Conservation (phyloP, 2,888 invertebrate genomes). For the Endotricha flammealis region DNA sequence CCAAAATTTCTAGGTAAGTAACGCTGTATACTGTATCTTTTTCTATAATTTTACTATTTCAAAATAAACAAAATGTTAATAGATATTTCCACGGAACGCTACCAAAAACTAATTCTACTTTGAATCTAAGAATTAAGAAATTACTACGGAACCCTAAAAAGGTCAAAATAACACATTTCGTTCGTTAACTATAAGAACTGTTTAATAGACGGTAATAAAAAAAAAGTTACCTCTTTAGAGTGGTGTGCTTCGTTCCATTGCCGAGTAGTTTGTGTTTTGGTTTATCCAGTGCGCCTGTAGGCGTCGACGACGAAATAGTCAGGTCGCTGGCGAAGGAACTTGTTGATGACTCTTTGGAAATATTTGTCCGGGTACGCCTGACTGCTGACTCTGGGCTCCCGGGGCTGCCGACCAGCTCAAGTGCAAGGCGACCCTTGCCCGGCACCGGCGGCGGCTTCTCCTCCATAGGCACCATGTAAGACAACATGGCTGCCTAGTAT, state of each 20-base stretch:
- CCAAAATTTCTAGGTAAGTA: no score
- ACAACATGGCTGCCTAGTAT: conserved; percentile 79
- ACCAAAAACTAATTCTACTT: no score
- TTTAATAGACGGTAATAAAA: conserved; percentile 8
- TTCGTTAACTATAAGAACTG: no score
- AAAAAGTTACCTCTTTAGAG: conserved; percentile 81
- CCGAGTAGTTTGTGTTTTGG: conserved; percentile 82
- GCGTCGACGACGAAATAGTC: conserved; percentile 80
- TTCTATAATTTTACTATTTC: no score
- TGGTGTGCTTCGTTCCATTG: conserved; percentile 84
- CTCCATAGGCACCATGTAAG: conserved; percentile 88
- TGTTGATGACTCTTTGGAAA: conserved; percentile 83
- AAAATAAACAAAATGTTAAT: no score
- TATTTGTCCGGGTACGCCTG: conserved; percentile 50
- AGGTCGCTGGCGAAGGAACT: conserved; percentile 83
- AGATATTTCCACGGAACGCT: no score
- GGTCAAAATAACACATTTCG: no score
- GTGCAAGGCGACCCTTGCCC: conserved; percentile 70
- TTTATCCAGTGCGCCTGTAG: conserved; percentile 80
- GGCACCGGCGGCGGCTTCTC: conserved; percentile 84
- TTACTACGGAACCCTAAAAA: no score
- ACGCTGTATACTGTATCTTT: no score
- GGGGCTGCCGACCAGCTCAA: conserved; percentile 63
- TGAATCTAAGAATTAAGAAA: no score
- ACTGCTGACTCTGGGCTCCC: conserved; percentile 57